Base-by-base conservation (phyloP, 2,113 vertebrate species). In the Tragelaphus imberbis region DNA sequence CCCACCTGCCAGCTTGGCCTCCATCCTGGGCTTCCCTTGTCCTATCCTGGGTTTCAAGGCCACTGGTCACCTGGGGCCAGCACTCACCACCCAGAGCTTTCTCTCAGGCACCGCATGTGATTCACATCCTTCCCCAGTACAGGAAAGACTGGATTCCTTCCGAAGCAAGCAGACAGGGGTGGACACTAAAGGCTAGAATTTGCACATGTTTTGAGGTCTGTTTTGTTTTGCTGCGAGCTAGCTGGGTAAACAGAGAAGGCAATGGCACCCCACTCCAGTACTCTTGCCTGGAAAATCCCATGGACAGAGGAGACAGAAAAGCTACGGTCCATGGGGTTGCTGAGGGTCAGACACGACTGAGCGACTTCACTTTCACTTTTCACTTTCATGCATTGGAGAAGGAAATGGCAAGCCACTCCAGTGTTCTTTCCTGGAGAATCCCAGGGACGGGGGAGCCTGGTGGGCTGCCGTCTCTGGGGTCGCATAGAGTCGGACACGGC, bases 1-100 rank as follows among this genome's bases (percentile, higher is more conserved):
- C 84, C 90, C 86, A 23, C 79, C 91, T 25, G 95, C 94, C 58
- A 49, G 47, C 86, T 97, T 95, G 11, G 23, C 44, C 40, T 65
- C 89, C 36, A 6, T 1, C 36, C 27, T 2, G 91, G 19, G 21
- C 92, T 97, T 97, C 95, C 91, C 17, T 96, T n/a, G 61, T 92
- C 92, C 91, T 93, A 59, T 36, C 84, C 95, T 81, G 65, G 21
- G 33, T 97, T 94, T 97, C 47, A 82, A 16, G 28, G 80, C 10
- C 49, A 23, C 92, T 71, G 14, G 84, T 96, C 96, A 96, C 90
- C 71, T 77, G 68, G 65, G 51, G 49, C n/a, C 23, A 27, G 93
- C 51, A 68, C 68, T 4, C 14, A 25, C 65, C 95, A 30, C 40
- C 27, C 96, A 88, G 16, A 81, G 40, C 75, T 93, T 77, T 95